Evolutionary conservation across 2,113 vertebrate genomes (phyloP).

Genomic region (human (Homo sapiens)): DNA sequence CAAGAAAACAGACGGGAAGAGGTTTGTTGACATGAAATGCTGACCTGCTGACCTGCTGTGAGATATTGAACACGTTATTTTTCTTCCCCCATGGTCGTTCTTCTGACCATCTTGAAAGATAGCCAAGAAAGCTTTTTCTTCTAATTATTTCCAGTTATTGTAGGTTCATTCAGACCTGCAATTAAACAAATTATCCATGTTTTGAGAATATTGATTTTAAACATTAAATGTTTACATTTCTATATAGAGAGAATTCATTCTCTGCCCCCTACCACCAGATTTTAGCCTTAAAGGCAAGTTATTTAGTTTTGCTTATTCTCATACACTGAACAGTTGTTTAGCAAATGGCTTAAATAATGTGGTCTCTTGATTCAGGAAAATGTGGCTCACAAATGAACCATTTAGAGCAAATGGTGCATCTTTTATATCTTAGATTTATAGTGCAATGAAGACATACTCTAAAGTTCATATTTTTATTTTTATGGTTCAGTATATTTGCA

Average conservation of each 20-base stretch:
- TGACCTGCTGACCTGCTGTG: background rate
- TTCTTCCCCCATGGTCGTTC: background rate
- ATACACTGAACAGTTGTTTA: background rate
- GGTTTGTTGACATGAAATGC: background rate
- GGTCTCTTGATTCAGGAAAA: conserved; percentile 9
- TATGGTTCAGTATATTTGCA: background rate
- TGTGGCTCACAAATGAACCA: background rate
- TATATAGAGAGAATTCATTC: background rate
- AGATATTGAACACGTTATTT: background rate
- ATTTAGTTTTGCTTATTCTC: conserved; percentile 7
- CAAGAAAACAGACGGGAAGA: background rate
- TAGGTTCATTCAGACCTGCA: background rate
- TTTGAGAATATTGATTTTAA: conserved; percentile 31
- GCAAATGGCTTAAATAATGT: background rate
- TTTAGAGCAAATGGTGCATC: background rate
- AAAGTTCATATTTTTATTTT: background rate
- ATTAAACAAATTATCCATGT: conserved; percentile 11
- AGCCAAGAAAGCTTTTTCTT: conserved; percentile 54
- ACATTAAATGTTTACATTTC: conserved; percentile 23
- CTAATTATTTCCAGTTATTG: conserved; percentile 40
- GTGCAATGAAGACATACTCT: background rate
- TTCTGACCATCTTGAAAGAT: conserved; percentile 47
- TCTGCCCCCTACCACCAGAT: background rate
- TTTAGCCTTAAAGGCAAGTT: background rate
- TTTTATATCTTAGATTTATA: background rate